Evolutionary conservation across 2,888 invertebrate species (phyloP), one percentile per base, ranked within the genome.

Genomic region (Folsomia candida): DNA sequence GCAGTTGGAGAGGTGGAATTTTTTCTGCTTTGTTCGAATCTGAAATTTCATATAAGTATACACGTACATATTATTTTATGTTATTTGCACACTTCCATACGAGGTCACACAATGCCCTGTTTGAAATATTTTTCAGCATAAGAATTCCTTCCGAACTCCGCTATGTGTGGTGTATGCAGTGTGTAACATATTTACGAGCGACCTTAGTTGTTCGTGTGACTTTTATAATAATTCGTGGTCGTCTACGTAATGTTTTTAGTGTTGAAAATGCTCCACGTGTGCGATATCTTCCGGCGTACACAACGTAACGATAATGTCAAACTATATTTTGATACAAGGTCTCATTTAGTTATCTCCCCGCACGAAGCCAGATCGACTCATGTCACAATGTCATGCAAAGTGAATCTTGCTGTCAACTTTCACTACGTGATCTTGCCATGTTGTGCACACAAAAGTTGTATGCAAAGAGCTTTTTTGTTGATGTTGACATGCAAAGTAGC

Each of bases 1-100:
- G 59, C 14, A 59, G 14, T 25, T 37, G 37, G 14, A 59, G 26
- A 59, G 59, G 59, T 59, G 59, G 22, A 59, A 59, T 59, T 26
- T 25, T 59, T 14, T 59, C 59, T 20, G 59, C 14, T 26, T 59
- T 59, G 20, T 18, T 26, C 14, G 20, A 18, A 59, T 59, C 59
- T 59, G 59, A 37, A 37, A 37, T 37, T 37, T 37, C 4, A 9
- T 37, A 4, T 9, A 37, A 37, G 37, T 37, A 37, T 9, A 37
- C 14, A 9, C 37, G 37, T 14, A 37, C 37, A 37, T 37, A n/a
- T n/a, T n/a, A n/a, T n/a, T n/a, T n/a, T n/a, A n/a, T 37, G 37
- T 14, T 9, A 4, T 9, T 37, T 37, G 37, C 37, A 37, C 37
- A 37, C 4, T 14, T 14, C 6, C 37, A 37, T 9, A 9, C 14